Evolutionary conservation across 2,888 invertebrate genomes (phyloP).

Genomic region (Oligia latruncula): DNA sequence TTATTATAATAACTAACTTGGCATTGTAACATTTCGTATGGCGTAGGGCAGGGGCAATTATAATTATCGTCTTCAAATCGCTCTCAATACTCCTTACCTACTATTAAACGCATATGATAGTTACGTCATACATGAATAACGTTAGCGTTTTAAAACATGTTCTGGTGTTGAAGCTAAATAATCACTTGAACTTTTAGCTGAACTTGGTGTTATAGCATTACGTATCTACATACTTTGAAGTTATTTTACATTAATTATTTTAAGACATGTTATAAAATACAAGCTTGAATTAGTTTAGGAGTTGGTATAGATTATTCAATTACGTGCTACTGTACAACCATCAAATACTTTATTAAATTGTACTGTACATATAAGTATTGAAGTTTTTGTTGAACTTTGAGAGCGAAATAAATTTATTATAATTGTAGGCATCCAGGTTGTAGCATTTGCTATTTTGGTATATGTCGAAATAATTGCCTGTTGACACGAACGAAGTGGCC

Average conservation of each 20-base stretch:
- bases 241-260: not conserved
- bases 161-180: not conserved
- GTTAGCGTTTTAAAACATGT: not conserved
- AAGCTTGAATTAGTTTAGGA: no score
- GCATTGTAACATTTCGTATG: not conserved
- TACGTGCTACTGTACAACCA: no score
- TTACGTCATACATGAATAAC: slow-evolving; percentile 28
- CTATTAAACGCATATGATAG: not conserved
- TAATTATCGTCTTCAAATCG: not conserved
- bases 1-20: not conserved
- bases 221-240: not conserved
- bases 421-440: not conserved
- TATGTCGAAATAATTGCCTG: not conserved
- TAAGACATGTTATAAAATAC: not conserved
- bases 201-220: not conserved
- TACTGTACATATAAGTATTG: no score
- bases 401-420: no score
- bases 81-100: not conserved
- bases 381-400: no score
- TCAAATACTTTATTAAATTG: no score
- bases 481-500: not conserved
- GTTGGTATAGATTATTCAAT: no score
- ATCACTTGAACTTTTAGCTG: slow-evolving; percentile 8
- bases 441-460: not conserved
- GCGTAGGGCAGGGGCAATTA: not conserved